Evolutionary conservation across 2,888 invertebrate genomes (phyloP).

Genomic region (Chloroclystis v-ata): DNA sequence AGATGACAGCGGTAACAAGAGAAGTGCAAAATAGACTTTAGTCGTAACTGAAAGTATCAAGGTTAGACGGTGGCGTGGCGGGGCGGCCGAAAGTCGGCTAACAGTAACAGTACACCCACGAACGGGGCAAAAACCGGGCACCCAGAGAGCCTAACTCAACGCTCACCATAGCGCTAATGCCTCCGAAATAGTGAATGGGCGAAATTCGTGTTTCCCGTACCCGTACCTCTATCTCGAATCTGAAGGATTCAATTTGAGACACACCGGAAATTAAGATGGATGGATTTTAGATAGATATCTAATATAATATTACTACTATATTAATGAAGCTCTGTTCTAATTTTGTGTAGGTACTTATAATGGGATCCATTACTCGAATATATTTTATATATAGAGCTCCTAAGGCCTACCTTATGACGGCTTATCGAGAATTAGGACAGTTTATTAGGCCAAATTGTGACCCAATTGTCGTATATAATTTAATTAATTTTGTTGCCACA

Average conservation of each 20-base stretch:
- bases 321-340: too few relatives aligned
- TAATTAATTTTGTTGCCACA: too few relatives aligned
- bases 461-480: too few relatives aligned
- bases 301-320: too few relatives aligned
- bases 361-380: too few relatives aligned
- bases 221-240: slow-evolving; percentile 34
- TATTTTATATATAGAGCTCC: too few relatives aligned
- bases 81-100: slow-evolving; percentile 69
- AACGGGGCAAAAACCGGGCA: slow-evolving; percentile 61
- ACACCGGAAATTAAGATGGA: slow-evolving; percentile 33
- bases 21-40: slow-evolving; percentile 69
- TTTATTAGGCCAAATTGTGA: too few relatives aligned
- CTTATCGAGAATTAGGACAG: too few relatives aligned
- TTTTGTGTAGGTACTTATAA: too few relatives aligned
- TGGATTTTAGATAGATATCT: too few relatives aligned
- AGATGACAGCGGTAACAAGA: slow-evolving; percentile 75
- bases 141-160: slow-evolving; percentile 49
- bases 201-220: slow-evolving; percentile 43
- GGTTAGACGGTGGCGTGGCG: slow-evolving; percentile 62
- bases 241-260: slow-evolving; percentile 58
- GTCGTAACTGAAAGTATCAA: slow-evolving; percentile 76
- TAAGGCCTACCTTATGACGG: too few relatives aligned
- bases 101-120: slow-evolving; percentile 70
- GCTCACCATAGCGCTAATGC: slow-evolving; percentile 64
- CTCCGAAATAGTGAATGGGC: slow-evolving; percentile 60